Evolutionary conservation across 2,113 vertebrate species (phyloP).

Genomic region (Laticauda laticaudata): DNA sequence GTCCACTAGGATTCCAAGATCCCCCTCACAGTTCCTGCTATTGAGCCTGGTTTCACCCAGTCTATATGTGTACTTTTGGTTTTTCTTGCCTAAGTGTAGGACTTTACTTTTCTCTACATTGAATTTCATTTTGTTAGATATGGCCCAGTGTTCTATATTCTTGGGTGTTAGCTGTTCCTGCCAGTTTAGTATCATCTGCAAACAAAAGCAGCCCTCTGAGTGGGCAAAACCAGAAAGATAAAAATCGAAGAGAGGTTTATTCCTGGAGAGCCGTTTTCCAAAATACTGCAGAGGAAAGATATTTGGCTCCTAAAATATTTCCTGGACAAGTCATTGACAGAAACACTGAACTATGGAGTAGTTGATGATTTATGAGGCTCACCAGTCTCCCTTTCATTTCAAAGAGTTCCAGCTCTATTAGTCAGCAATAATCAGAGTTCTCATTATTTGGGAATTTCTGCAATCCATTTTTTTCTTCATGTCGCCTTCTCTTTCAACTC

Average conservation of each 20-base stretch:
- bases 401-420: not conserved
- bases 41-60: too few relatives aligned
- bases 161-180: too few relatives aligned
- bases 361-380: constrained; percentile 4
- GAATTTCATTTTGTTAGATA: too few relatives aligned
- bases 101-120: too few relatives aligned
- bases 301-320: not conserved
- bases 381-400: not conserved
- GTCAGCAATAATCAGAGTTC: constrained; percentile 6
- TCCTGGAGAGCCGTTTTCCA: not conserved
- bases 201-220: not conserved
- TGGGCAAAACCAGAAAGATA: too few relatives aligned
- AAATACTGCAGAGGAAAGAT: not conserved
- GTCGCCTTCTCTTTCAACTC: too few relatives aligned
- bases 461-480: not conserved
- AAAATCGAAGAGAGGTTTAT: not conserved
- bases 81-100: too few relatives aligned
- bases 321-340: not conserved
- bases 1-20: too few relatives aligned
- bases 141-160: too few relatives aligned
- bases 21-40: too few relatives aligned
- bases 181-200: too few relatives aligned
- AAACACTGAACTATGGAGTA: not conserved
- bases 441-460: constrained; percentile 23
- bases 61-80: too few relatives aligned